Base-by-base conservation (phyloP, 1,140 invertebrate genomes). In the Apocrypta bakeri region DNA sequence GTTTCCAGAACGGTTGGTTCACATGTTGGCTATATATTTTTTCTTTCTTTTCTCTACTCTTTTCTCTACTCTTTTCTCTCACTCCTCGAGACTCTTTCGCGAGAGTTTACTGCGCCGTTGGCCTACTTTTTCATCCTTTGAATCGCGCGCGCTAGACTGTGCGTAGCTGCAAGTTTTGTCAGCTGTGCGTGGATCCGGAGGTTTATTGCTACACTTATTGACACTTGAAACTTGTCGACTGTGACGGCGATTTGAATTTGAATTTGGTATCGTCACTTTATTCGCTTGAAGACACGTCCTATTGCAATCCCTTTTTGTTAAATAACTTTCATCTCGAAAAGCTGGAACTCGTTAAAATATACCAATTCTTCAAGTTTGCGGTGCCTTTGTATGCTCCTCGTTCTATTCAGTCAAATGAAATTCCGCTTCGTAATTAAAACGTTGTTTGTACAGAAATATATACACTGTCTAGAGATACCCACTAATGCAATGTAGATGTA, bases 1-100 rank as follows among this genome's bases (percentile, higher is more conserved):
- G 80, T 82, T 48, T 79, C 64, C 73, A 78, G 42, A 80, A 87
- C 85, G 89, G 89, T 89, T 86, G 84, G 89, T 89, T 72, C 33
- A 42, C n/a, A n/a, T n/a, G n/a, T n/a, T n/a, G n/a, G n/a, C n/a
- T n/a, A n/a, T n/a, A n/a, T 27, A 29, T 66, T 66, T 25, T 61
- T 66, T 25, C 40, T 21, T 40, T 48, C 72, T 48, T 37, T n/a
- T n/a, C 21, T 42, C 71, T 42, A 1, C 29, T 40, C n/a, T 4
- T 56, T n/a, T 56, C 17, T 56, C 42, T 0, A 1, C 14, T 17
- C 2, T 17, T 48, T 48, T 48, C 42, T 37, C 3, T 37, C 42
- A 6, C 14, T 56, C 48, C 48, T 56, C 48, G 48, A 56, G 48
- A n/a, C 48, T 21, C 48, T 56, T 56, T 14, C 48, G 0, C 42